These are phyloP conservation scores for Scaeva pyrastri DNA, from an alignment of 2,888 invertebrate genomes.

Conservation along the genomic window DNA sequence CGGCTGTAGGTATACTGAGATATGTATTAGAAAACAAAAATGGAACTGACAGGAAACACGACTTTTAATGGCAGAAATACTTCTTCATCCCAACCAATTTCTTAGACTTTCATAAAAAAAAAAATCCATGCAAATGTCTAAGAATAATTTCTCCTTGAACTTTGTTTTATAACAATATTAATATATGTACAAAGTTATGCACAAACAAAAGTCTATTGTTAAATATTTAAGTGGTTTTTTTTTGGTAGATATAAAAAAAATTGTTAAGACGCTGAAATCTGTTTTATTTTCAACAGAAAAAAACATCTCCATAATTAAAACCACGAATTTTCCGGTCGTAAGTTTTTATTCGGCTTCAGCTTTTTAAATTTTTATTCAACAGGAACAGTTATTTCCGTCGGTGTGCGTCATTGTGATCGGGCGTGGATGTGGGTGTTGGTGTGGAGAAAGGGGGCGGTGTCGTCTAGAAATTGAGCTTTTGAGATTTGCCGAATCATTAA, in stretches of 20 bases:
- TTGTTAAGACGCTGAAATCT: conserved; percentile 12
- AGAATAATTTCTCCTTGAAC: conserved; percentile 1
- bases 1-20: not conserved
- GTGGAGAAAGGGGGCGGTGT: not conserved
- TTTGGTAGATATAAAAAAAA: not conserved
- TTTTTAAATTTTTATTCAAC: not conserved
- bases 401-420: not conserved
- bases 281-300: not conserved
- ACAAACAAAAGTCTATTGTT: not conserved
- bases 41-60: conserved; percentile 18
- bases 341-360: conserved; percentile 9
- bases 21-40: not conserved
- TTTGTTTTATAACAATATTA: conserved; percentile 9
- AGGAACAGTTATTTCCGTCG: not conserved
- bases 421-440: too few relatives aligned
- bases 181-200: too few relatives aligned
- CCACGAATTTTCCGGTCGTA: conserved; percentile 2
- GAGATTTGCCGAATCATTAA: conserved; percentile 6
- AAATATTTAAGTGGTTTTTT: not conserved
- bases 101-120: not conserved
- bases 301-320: conserved; percentile 4
- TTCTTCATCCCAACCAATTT: not conserved
- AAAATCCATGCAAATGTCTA: conserved; percentile 5
- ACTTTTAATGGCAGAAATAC: not conserved
- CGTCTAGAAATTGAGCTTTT: not conserved